Evolutionary conservation across 2,113 vertebrate genomes (phyloP), one percentile per base, ranked within the genome.

Genomic region (Forbesichthys agassizii): DNA sequence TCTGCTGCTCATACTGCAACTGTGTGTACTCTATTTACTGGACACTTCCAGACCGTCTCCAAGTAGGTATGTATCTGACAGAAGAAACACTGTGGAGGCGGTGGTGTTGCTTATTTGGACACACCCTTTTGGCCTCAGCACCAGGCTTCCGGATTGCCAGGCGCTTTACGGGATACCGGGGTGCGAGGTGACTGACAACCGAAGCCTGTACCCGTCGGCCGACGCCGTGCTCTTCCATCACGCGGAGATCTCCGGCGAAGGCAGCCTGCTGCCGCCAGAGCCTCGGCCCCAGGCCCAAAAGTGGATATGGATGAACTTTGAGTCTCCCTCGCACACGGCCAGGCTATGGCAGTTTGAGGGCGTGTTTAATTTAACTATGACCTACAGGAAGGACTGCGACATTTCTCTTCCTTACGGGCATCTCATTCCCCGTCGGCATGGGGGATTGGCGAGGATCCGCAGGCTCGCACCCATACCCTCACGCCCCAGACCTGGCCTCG

Each of bases 271-370:
- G 7, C 90, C 76, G 0, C 14, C 47, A 4, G 69, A 73, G 1
- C 66, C 81, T 0, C 90, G 96, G 1, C 94, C 95, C 0, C 68
- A 61, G 0, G 81, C 46, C 2, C 97, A 98, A 78, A 95, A 92
- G 66, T 98, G 97, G 96, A 94, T 98, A 2, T 99, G 97, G 97
- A 93, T 98, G 93, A 97, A 97, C 91, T 95, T 95, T 61, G 97
- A 99, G 90, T 97, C 96, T 0, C 97, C 96, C 0, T 66, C 93
- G 1, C 91, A 99, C 82, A 92, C 94, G 0, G 77, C 78, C 0
- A 79, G 82, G 0, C 82, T 97, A 74, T 67, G 77, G 8, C 60
- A 13, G 0, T 67, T 97, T 4, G 81, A 82, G 0, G 90, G 85
- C 0, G 14, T 95, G 7, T 97, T 98, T 81, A 98, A 99, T 82